Base-by-base conservation (phyloP, 2,113 vertebrate species). In the mouse (Mus musculus) region DNA sequence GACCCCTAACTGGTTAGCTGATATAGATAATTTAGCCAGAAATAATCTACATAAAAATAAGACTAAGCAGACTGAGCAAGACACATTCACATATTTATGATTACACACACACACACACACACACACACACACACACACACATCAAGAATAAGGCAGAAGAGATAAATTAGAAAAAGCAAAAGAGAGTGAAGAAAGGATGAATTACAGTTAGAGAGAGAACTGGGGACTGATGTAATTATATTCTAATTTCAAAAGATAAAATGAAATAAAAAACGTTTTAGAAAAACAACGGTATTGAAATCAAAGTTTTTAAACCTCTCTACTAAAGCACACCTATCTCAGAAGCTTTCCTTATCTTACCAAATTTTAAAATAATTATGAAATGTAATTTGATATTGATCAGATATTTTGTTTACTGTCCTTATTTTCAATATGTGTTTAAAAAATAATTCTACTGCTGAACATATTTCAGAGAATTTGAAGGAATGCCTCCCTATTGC, bases 301-400 rank as follows among this genome's bases (percentile, higher is more conserved):
- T 61, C 93, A 78, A 7, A 81, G 81, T 75, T 90, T 95, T 65
- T 10, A 96, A 7, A 3, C 67, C 12, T 67, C 85, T 93, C 30
- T 91, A 20, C 20, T 96, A 52, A 14, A 94, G 52, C 67, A 86
- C 65, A 96, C 77, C 88, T 88, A 69, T 90, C 76, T 6, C 26
- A 14, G 86, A 0, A 30, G 65, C 94, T 67, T 75, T 80, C 52
- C 56, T 75, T 75, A 77, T 2, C 39, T 63, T 90, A 39, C 7
- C 92, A 94, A 96, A 22, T 96, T 16, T 63, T 17, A n/a, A 20
- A 86, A 54, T 93, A 97, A 97, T 94, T 97, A 90, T 19, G 30
- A 52, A 90, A 96, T 90, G 72, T 89, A 96, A 89, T 92, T 63
- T 96, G 52, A 6, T 39, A 30, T 75, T 91, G 46, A 52, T 93